These are phyloP conservation scores for Noctilio leporinus DNA, from an alignment of 2,113 vertebrate species.

Conservation along the genomic window DNA sequence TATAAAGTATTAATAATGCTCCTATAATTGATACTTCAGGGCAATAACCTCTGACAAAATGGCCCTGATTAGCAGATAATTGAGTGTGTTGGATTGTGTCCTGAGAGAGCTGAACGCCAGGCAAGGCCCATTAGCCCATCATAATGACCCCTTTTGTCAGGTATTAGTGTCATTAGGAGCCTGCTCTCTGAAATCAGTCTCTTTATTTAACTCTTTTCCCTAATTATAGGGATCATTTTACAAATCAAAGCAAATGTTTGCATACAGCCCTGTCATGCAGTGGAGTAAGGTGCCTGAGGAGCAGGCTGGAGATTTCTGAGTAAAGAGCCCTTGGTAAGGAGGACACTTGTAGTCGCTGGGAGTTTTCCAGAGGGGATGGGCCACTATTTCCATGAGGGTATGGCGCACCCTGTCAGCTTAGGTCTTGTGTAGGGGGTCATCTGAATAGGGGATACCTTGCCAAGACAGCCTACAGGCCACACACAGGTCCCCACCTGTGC, in stretches of 20 bases:
- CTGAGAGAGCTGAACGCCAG: constrained; percentile 75
- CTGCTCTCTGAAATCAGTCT: constrained; percentile 70
- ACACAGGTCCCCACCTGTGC: not conserved
- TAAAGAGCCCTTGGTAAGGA: not conserved
- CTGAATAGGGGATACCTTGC: not conserved
- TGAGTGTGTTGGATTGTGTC: constrained; percentile 77
- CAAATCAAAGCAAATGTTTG: constrained; percentile 44
- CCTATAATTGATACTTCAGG: constrained; percentile 83
- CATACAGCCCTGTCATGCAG: not conserved
- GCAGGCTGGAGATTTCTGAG: not conserved
- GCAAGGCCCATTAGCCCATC: constrained; percentile 80
- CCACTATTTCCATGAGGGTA: not conserved
- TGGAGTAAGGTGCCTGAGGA: not conserved
- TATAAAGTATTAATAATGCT: constrained; percentile 80
- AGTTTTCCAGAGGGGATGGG: not conserved
- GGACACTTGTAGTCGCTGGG: not conserved
- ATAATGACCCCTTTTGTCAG: constrained; percentile 79
- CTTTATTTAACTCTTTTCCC: constrained; percentile 70
- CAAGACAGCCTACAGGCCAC: not conserved
- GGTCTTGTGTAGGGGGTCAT: not conserved
- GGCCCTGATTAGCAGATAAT: constrained; percentile 83
- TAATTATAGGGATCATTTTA: constrained; percentile 60
- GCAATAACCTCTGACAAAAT: constrained; percentile 84
- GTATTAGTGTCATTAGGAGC: constrained; percentile 72
- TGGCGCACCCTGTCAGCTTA: accelerated